Evolutionary conservation across 2,888 invertebrate genomes (phyloP), one percentile per base, ranked within the genome.

Genomic region (Metopia argyrocephala): DNA sequence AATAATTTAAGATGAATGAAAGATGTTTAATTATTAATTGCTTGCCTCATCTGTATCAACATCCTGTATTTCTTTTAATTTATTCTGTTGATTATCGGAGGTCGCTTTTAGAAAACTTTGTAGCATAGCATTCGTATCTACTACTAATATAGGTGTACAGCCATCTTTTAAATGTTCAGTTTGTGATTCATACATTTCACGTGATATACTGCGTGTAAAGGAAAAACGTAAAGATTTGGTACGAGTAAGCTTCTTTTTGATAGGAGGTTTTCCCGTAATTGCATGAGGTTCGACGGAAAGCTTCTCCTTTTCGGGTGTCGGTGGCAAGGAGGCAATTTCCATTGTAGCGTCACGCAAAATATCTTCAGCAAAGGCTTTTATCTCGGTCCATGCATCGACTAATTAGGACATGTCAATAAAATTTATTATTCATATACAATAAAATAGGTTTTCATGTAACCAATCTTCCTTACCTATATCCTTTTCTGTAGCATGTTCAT

Each of bases 401-500:
- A 38, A 38, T 38, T 38, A 38, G 9, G 9, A 38, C 9, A 83
- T 27, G 79, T 57, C 12, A n/a, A n/a, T 25, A 21, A 21, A 27
- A 46, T 20, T 46, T 9, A 38, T 23, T 1, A 52, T 38, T 9
- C 5, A 9, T 20, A 23, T 5, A 46, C 25, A 31, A 23, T 15
- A 7, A n/a, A n/a, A 48, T 18, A 20, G n/a, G n/a, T n/a, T n/a
- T n/a, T n/a, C n/a, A n/a, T n/a, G n/a, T n/a, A n/a, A n/a, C n/a
- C n/a, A n/a, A n/a, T n/a, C n/a, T 15, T 23, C 56, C 82, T 73
- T 76, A 91, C 91, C 87, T 59, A 96, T 94, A 86, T 96, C 94
- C 54, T 93, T 92, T 74, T 95, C 94, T 0, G 91, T 92, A 3
- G 96, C 95, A 85, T 95, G 92, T 88, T 97, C 96, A 21, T 94